Conservation (phyloP, 2,888 invertebrate genomes). For the Tridacna crocea region DNA sequence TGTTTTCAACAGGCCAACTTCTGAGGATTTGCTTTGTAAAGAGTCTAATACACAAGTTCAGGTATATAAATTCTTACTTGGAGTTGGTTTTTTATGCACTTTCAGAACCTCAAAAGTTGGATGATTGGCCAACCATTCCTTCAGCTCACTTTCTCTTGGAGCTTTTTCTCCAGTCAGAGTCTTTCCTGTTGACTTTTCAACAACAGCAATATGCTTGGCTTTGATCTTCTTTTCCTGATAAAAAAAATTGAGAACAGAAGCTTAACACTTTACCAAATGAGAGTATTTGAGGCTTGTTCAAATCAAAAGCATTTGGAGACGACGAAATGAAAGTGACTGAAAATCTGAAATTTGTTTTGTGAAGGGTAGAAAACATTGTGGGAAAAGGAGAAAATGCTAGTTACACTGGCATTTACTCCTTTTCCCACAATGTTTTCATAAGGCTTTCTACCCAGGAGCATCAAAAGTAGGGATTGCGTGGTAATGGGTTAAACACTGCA, state of each 20-base stretch:
- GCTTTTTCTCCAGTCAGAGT: slow-evolving; percentile 91
- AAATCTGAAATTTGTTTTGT: too few relatives aligned
- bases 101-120: slow-evolving; percentile 93
- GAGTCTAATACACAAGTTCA: too few relatives aligned
- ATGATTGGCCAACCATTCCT: slow-evolving; percentile 93
- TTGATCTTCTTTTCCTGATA: slow-evolving; percentile 23
- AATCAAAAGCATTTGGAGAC: too few relatives aligned
- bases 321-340: too few relatives aligned
- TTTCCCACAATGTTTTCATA: not conserved
- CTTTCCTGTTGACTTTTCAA: slow-evolving; percentile 91
- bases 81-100: slow-evolving; percentile 69
- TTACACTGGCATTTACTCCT: not conserved
- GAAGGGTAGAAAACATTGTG: not conserved
- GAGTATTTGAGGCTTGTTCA: too few relatives aligned
- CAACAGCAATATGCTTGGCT: slow-evolving; percentile 88
- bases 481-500: too few relatives aligned
- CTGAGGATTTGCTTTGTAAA: too few relatives aligned
- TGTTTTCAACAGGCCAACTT: not conserved
- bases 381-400: not conserved
- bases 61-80: slow-evolving; percentile 39
- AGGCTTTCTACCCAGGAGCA: too few relatives aligned
- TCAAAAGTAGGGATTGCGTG: too few relatives aligned
- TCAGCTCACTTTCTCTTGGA: slow-evolving; percentile 91
- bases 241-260: not conserved
- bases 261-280: too few relatives aligned